Evolutionary conservation across 2,888 invertebrate genomes (phyloP).

Genomic region (Netelia fuscicornis): DNA sequence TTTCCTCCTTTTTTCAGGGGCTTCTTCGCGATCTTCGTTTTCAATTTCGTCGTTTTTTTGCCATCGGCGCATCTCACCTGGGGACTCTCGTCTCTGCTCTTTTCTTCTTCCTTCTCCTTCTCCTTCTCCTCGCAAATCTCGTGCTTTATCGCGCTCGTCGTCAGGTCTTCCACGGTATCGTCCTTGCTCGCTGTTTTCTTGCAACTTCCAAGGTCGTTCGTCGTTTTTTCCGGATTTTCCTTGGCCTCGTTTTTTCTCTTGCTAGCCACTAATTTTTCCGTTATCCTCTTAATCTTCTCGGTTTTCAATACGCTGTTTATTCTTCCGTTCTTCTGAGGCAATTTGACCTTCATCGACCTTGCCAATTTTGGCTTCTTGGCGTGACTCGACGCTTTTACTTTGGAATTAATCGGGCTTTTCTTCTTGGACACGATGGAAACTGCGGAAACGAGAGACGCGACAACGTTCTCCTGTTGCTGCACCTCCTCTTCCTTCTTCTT

Average conservation of each 20-base stretch:
- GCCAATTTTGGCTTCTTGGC: constrained; percentile 81
- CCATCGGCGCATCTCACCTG: constrained; percentile 71
- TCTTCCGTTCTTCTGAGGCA: constrained; percentile 78
- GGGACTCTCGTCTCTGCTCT: constrained; percentile 69
- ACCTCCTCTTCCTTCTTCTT: constrained; percentile 25
- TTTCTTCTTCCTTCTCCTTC: constrained; percentile 61
- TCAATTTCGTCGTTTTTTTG: constrained; percentile 75
- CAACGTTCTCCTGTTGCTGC: constrained; percentile 10
- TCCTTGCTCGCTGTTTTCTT: constrained; percentile 66
- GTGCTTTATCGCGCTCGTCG: constrained; percentile 77
- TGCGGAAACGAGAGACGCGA: background rate
- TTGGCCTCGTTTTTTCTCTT: constrained; percentile 78
- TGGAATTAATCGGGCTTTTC: constrained; percentile 71
- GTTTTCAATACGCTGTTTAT: constrained; percentile 76
- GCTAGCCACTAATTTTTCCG: constrained; percentile 76
- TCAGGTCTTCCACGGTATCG: constrained; percentile 52
- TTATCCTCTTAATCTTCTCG: constrained; percentile 78
- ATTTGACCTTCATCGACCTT: constrained; percentile 79
- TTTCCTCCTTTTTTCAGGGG: constrained; percentile 73
- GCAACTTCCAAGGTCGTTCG: constrained; percentile 72
- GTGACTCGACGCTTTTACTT: constrained; percentile 75
- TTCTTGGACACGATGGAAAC: constrained; percentile 74
- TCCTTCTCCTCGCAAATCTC: constrained; percentile 80
- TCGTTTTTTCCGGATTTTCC: constrained; percentile 74
- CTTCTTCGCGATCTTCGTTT: constrained; percentile 73